Base-by-base conservation (phyloP, 2,888 invertebrate genomes). In the Habrosyne pyritoides region DNA sequence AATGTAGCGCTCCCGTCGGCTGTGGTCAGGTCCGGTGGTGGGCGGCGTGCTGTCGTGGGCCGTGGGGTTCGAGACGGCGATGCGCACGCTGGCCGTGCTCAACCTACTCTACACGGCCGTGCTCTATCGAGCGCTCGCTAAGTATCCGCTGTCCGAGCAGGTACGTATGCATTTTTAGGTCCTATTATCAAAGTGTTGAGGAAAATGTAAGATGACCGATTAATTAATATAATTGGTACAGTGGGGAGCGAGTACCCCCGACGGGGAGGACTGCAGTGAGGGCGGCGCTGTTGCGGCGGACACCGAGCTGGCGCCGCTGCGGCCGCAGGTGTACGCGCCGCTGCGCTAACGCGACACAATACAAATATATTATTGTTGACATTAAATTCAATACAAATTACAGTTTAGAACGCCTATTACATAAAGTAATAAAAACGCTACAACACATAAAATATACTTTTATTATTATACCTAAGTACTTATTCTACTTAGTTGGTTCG, bases 81-180 rank as follows among this genome's bases (percentile, higher is more conserved):
- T 90, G 77, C 83, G 88, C 30, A 60, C 80, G 59, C 84, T 89
- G 3, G 91, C 81, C 53, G 82, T 81, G 36, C 79, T 81, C 68
- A 91, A 90, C 77, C 69, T 90, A 68, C 79, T 90, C 12, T 90
- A 91, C 79, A 77, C 81, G 3, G 82, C 66, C 3, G 60, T 59
- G 47, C 83, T 91, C 18, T 86, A 85, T 76, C 80, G 77, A 36
- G 75, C 78, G 52, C 84, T 91, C 2, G 46, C 55, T 0, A 49
- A 33, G 0, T 60, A 84, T 53, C 89, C 89, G 2, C 77, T 89
- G 5, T 86, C 88, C 0, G 66, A 74, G 21, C 86, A 88, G 83
- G 89, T 89, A 10, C 10, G 0, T n/a, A n/a, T n/a, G n/a, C n/a
- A n/a, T n/a, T n/a, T n/a, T n/a, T n/a, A n/a, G n/a, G n/a, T n/a